A percentile compares a stretch with the other conserved stretches of the same genome.
Conservation (phyloP, 2,113 vertebrate genomes). For the Hypocryptadius cinnamomeus region DNA sequence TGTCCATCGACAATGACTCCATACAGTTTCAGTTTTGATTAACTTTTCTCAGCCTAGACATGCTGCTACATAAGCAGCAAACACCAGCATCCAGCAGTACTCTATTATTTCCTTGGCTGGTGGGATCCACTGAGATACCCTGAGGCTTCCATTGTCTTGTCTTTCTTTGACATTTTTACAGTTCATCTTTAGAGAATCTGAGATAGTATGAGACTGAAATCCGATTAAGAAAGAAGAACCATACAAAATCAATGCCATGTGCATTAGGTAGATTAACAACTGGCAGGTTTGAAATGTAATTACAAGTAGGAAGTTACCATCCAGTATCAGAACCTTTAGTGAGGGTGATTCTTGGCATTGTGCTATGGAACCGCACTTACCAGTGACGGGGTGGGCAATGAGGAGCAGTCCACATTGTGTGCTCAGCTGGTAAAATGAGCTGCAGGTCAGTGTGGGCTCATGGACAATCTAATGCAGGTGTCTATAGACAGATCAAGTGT, state of each 20-base stretch:
- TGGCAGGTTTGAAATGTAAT: not conserved
- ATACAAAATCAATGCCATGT: not conserved
- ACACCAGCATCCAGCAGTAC: not conserved
- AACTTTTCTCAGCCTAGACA: not conserved
- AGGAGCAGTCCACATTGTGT: accelerated
- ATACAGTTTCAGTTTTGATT: not conserved
- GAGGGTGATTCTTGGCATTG: not conserved
- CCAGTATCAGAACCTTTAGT: not conserved
- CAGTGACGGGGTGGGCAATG: not conserved
- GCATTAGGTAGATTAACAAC: not conserved
- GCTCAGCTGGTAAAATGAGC: not conserved
- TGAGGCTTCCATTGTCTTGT: not conserved
- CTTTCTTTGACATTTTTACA: not conserved
- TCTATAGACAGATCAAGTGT: not conserved
- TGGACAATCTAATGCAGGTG: not conserved
- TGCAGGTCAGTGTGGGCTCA: not conserved
- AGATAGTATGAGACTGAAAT: not conserved
- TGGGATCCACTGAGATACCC: not conserved
- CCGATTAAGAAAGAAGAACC: not conserved
- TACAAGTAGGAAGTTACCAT: not conserved
- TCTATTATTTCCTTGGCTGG: not conserved
- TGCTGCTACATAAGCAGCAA: not conserved
- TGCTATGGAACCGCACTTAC: not conserved
- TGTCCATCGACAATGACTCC: not conserved
- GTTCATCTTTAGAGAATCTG: not conserved